phyloP scores from a whole-genome alignment of 35 echinoderm and acorn worm genomes.

The Heliocidaris erythrogramma region DNA sequence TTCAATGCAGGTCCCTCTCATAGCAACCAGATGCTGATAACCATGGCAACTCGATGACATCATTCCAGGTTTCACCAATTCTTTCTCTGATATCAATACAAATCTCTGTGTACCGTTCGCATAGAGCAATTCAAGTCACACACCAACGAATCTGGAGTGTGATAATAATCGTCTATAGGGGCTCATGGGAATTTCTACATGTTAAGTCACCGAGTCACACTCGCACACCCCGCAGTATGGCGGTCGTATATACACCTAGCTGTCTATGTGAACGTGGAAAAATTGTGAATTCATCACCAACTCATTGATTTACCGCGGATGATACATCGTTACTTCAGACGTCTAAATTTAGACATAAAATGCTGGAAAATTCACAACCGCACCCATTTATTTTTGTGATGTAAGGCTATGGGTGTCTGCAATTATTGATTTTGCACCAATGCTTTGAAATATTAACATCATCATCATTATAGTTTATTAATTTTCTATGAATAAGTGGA shows the following conservation, averaged over 20 bases:
- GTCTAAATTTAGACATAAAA: not conserved
- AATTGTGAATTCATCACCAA: conserved; percentile 6
- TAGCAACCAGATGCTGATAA: not conserved
- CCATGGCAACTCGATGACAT: conserved; percentile 23
- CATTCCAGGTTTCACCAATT: not conserved
- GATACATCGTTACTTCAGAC: not conserved
- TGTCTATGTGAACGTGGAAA: not conserved
- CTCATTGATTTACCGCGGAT: not conserved
- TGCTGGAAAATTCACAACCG: not conserved
- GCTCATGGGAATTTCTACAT: not conserved
- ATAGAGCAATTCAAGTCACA: not conserved
- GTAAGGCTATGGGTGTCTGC: not conserved
- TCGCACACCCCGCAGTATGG: not conserved
- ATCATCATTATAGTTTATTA: not conserved
- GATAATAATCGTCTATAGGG: not conserved
- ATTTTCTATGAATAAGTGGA: not conserved
- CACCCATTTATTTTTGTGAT: not conserved
- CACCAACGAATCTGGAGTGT: not conserved
- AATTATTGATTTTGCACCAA: not conserved
- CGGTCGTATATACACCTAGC: not conserved
- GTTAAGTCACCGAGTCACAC: not conserved
- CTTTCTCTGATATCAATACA: not conserved
- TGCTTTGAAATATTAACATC: not conserved
- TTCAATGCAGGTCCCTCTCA: not conserved
- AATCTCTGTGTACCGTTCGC: not conserved